Base-by-base conservation (phyloP, 2,888 invertebrate species). In the Pollenia griseotomentosa region DNA sequence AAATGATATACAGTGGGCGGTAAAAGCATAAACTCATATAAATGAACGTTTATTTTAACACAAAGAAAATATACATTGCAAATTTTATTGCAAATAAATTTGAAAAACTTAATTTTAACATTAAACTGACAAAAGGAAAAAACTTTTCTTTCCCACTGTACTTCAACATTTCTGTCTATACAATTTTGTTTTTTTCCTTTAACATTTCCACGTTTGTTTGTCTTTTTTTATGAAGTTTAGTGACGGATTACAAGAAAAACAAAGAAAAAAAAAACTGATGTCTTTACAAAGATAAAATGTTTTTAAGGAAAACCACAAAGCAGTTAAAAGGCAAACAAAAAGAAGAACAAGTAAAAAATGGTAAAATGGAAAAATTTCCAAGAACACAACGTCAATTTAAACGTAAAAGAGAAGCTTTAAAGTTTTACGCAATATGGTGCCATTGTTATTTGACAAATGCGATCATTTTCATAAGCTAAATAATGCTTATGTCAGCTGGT, bases 401-500 rank as follows among this genome's bases (percentile, higher is more conserved):
- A 66, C 66, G 63, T 66, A 53, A 61, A 63, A 70, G 55, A 65
- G 81, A 81, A 74, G 61, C 59, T 71, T 46, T 66, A 48, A 77
- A 81, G 61, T 77, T 73, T 48, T 63, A 73, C 83, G 55, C 84
- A 87, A 83, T 84, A 87, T 78, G 84, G 80, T 81, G 83, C 77
- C 87, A 81, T 84, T 81, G 77, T 80, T 66, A 71, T 80, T 83
- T 87, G 81, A 87, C 81, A 87, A 87, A 87, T 81, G 87, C 73
- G 81, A 87, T 87, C 83, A 84, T 87, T 83, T 84, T 73, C 77
- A 78, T 63, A 81, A 87, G 81, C 73, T 68, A 84, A 84, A 73
- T 84, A 84, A 81, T 80, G 75, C 65, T 71, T 83, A 86, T 81
- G 77, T 81, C 77, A 84, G 73, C 66, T 77, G 75, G 71, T 78